Base-by-base conservation (phyloP, 2,113 vertebrate genomes). In the Pleuronectes platessa region DNA sequence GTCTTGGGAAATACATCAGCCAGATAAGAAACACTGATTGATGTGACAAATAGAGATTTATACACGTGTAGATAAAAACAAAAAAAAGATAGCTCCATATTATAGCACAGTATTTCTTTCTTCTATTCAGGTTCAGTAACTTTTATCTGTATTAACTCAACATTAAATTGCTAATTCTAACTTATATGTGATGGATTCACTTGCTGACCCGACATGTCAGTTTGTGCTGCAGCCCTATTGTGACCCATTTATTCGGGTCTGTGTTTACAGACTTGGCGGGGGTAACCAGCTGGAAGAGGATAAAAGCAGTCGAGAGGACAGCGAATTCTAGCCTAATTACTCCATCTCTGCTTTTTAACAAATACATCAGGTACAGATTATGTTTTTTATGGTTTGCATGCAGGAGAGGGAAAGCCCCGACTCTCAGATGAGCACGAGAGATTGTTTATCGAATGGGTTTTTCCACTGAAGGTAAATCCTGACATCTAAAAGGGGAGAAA, bases 301-400 rank as follows among this genome's bases (percentile, higher is more conserved):
- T 93, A 62, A 93, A 92, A 92, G 90, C 65, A 61, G 37, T 20
- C 74, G 49, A 85, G 79, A 86, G 88, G 89, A 89, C 86, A 92
- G 86, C 89, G 86, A 86, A 88, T 88, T 92, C 87, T 86, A 76
- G 66, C 73, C 84, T 88, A 86, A 92, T 92, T 84, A 93, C 90
- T 84, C 78, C 81, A 86, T 88, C 71, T 85, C 88, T 75, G 26
- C 59, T 77, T 47, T 26, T 58, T 61, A 60, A 85, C 77, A 85
- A 92, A 91, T 90, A 86, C 90, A 92, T 90, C 78, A 88, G 86
- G 87, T 91, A 87, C 86, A 91, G 91, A 94, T 93, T 84, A 93
- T 88, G 80, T 61, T 85, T 92, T 69, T 93, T 89, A 91, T 88
- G 86, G 88, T 78, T 90, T 87, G 86, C 86, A 84, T 89, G 87